phyloP scores from a whole-genome alignment of 64 coral and sea anemone genomes.

The Dendronephthya gigantea region DNA sequence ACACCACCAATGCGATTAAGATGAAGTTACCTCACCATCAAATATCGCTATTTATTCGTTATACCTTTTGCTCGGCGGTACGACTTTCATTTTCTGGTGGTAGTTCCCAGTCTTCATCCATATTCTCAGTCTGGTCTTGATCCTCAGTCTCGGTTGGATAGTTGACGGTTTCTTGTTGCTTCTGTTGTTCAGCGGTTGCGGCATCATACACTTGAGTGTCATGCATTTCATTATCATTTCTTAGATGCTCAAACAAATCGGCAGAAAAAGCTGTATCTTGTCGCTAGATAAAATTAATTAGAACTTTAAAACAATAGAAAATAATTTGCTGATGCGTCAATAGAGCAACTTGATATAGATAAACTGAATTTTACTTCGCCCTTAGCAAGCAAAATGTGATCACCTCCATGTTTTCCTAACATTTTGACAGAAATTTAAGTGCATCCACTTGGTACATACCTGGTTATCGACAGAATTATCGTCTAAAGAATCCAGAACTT shows the following conservation, averaged over 20 bases:
- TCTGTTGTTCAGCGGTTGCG: slow-evolving; percentile 91
- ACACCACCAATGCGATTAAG: not conserved
- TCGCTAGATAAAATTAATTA: not conserved
- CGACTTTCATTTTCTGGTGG: not conserved
- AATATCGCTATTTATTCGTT: not conserved
- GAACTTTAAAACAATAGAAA: not conserved
- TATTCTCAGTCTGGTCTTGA: slow-evolving; percentile 33
- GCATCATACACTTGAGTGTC: slow-evolving; percentile 54
- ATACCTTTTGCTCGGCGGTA: not conserved
- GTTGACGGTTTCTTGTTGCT: slow-evolving; percentile 51
- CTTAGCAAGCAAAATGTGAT: too few relatives aligned
- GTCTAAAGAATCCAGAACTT: slow-evolving; percentile 58
- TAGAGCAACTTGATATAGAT: not conserved
- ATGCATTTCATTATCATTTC: not conserved
- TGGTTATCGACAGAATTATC: not conserved
- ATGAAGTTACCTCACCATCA: too few relatives aligned
- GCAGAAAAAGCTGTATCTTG: not conserved
- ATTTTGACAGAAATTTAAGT: too few relatives aligned
- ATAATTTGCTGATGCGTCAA: not conserved
- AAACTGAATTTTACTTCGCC: too few relatives aligned
- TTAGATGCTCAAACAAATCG: slow-evolving; percentile 54
- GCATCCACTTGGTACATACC: too few relatives aligned
- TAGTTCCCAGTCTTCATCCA: slow-evolving; percentile 47
- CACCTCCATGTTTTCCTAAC: too few relatives aligned
- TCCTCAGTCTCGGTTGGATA: not conserved